phyloP scores from a whole-genome alignment of 1,140 invertebrate genomes.

The Trinorchestia longiramus region DNA sequence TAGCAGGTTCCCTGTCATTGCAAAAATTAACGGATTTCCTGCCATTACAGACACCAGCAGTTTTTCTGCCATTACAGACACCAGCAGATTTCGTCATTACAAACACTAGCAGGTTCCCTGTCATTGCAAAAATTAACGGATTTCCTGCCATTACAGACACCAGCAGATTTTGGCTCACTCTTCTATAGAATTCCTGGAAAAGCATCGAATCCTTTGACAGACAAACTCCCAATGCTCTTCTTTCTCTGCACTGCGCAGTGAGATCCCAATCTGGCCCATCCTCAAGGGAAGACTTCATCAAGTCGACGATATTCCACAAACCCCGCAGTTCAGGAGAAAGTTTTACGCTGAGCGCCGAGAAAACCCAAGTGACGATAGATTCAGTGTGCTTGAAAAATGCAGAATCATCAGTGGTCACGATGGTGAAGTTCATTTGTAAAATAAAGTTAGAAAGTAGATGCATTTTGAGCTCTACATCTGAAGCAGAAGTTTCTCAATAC shows the following conservation, averaged over 20 bases:
- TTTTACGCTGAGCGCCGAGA: conserved; percentile 6
- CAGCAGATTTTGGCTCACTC: neutral
- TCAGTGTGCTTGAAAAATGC: neutral
- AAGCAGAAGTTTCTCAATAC: neutral
- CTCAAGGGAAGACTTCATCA: conserved; percentile 35
- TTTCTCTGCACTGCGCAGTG: neutral
- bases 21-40: neutral
- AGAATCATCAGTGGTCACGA: neutral
- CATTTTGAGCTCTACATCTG: neutral
- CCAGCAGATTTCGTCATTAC: too few species aligned
- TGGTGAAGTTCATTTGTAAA: neutral
- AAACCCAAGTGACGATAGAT: conserved; percentile 28
- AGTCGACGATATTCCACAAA: conserved; percentile 45
- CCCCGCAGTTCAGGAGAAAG: conserved; percentile 8
- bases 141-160: neutral
- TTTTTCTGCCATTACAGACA: neutral
- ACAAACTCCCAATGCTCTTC: conserved; percentile 13
- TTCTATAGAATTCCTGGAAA: neutral
- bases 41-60: too few species aligned
- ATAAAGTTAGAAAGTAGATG: neutral
- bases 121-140: neutral
- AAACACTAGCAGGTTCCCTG: too few species aligned
- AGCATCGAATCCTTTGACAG: conserved; percentile 29
- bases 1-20: neutral
- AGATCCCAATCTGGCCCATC: conserved; percentile 22